Base-by-base conservation (phyloP, 2,113 vertebrate species). In the Orycteropus afer region DNA sequence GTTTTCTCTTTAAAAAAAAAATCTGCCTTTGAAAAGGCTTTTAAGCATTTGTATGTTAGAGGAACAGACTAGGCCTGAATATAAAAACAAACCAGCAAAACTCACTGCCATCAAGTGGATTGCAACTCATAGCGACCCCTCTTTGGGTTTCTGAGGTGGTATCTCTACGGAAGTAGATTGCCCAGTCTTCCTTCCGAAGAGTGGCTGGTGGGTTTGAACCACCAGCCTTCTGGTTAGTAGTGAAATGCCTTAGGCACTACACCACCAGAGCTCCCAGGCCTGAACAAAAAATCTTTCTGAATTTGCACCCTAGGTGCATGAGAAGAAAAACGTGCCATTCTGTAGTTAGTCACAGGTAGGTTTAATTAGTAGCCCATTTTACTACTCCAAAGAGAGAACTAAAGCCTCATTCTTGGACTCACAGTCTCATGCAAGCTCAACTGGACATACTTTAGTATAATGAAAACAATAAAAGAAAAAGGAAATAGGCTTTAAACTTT, bases 11-110 rank as follows among this genome's bases (percentile, higher is more conserved):
- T 65, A 82, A 87, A 86, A 86, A 78, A 92, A 89, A 88, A 97
- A 96, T 40, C 97, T 97, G 96, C 93, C 95, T 97, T 97, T 98
- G 97, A 97, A 98, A 97, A 87, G 94, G 88, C 91, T 97, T 98
- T 97, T 76, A 97, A 97, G 90, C 95, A 96, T 98, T 97, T 97
- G 96, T 98, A 95, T 94, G 90, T 97, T 94, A 86, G 92, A 97
- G 95, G 83, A 73, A 32, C 96, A 96, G 82, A 94, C 93, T 83
- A 91, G 94, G 61, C 85, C 82, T 85, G 97, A 94, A 90, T 76
- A 85, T 91, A 61, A 74, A 55, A 27, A 59, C 78, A 22, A n/a
- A n/a, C n/a, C n/a, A n/a, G n/a, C n/a, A n/a, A n/a, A n/a, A n/a
- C n/a, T n/a, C n/a, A n/a, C n/a, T n/a, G n/a, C n/a, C n/a, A n/a